Base-by-base conservation (phyloP, 2,113 vertebrate genomes). In the Chelonoidis abingdonii region DNA sequence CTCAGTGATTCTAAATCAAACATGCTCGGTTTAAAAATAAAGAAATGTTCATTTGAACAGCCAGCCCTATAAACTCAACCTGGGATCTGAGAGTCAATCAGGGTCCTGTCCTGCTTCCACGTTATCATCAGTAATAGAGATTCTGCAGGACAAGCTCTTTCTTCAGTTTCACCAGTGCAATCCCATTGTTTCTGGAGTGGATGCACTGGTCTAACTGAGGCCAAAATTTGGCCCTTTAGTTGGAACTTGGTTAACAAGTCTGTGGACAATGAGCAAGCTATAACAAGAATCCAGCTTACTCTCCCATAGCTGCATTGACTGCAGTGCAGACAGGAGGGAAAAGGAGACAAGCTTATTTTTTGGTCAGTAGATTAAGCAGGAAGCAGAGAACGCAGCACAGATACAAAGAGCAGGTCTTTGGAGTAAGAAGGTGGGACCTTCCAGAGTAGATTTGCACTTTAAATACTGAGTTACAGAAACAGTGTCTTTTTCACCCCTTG, bases 391-490 rank as follows among this genome's bases (percentile, higher is more conserved):
- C 62, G 25, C 72, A 76, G 72, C 24, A 44, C 65, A 69, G 35
- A 14, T 29, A 62, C 57, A 38, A 72, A 10, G 16, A 41, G 38
- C n/a, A 25, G 19, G 38, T 8, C 78, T 90, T 69, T 10, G 1
- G 25, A 93, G 56, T 4, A 10, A 83, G 92, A 85, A 88, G 31
- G 25, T 19, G 12, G 52, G 86, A 86, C 75, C 4, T 38, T 91
- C 25, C 87, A 91, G 90, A 97, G 96, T 89, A 91, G 84, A 95
- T 95, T 93, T 97, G 50, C 49, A 79, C 83, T 93, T 91, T 87
- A 95, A 93, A 44, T 50, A 31, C 89, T 0, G 1, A 94, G 75
- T 95, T 95, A 80, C 85, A 84, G 84, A 44, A 85, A 47, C 94
- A 91, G 72, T 91, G 84, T 94, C 87, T 92, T 87, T 82, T 97